Conservation (phyloP, 2,888 invertebrate species). For the Crossocerus cetratus region DNA sequence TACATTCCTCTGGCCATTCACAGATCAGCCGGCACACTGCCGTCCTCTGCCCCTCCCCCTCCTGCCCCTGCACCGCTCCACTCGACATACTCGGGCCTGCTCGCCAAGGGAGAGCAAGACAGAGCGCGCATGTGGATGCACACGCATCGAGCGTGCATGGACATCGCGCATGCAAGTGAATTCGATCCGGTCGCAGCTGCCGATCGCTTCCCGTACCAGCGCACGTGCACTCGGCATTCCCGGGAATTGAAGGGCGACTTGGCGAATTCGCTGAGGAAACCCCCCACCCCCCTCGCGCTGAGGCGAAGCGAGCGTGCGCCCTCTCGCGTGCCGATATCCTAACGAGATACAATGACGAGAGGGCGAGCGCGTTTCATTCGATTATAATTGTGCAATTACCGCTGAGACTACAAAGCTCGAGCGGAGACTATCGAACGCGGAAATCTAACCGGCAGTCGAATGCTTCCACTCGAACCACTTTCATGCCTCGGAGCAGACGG, state of each 20-base stretch:
- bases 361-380: background rate
- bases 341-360: background rate
- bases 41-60: background rate
- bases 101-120: background rate
- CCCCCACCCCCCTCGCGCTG: too few relatives aligned
- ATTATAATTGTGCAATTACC: background rate
- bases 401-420: background rate
- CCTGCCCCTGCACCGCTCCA: too few relatives aligned
- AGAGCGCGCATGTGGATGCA: background rate
- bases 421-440: background rate
- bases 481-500: background rate
- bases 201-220: conserved; percentile 29
- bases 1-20: conserved; percentile 17
- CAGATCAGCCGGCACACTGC: conserved; percentile 11
- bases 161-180: conserved; percentile 22
- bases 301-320: too few relatives aligned
- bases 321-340: conserved; percentile 19
- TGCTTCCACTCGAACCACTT: background rate
- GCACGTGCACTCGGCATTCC: conserved; percentile 49
- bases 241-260: conserved; percentile 51
- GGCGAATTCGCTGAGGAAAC: conserved; percentile 30
- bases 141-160: conserved; percentile 10
- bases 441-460: background rate
- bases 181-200: conserved; percentile 46
- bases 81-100: too few relatives aligned